Conservation (phyloP, 53 echinoderm and acorn worm species). For the Zoroaster sp. region DNA sequence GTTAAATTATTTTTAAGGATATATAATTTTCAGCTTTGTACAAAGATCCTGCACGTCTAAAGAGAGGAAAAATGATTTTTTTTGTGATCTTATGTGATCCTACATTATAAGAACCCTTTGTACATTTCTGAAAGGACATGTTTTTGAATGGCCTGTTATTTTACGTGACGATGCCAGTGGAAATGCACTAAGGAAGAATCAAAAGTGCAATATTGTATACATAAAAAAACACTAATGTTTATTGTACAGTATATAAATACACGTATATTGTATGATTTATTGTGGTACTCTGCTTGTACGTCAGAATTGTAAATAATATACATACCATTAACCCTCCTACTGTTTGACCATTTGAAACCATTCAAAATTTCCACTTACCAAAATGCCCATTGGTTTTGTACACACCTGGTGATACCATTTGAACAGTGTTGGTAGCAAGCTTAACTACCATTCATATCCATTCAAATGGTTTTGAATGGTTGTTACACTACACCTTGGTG, state of each 20-base stretch:
- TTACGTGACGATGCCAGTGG: not conserved
- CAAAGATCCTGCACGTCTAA: not conserved
- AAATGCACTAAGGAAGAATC: not conserved
- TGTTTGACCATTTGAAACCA: too few relatives aligned
- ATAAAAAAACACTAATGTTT: not conserved
- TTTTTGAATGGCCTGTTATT: not conserved
- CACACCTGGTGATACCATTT: too few relatives aligned
- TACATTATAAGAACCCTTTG: too few relatives aligned
- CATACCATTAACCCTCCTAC: too few relatives aligned
- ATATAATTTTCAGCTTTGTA: not conserved
- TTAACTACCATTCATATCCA: too few relatives aligned
- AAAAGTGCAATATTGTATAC: slow-evolving; percentile 52
- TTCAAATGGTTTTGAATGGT: too few relatives aligned
- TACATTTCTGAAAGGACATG: not conserved
- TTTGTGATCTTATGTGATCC: too few relatives aligned
- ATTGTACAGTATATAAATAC: slow-evolving; percentile 39
- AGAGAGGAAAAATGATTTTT: too few relatives aligned
- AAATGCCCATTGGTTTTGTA: too few relatives aligned
- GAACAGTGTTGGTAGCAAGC: too few relatives aligned
- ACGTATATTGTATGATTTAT: slow-evolving; percentile 35
- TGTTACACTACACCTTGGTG: too few relatives aligned
- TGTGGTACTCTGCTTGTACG: slow-evolving; percentile 17
- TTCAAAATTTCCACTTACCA: too few relatives aligned
- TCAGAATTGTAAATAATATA: not conserved
- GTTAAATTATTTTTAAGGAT: not conserved